Base-by-base conservation (phyloP, 1,140 invertebrate species). In the Drosophila sturtevanti region DNA sequence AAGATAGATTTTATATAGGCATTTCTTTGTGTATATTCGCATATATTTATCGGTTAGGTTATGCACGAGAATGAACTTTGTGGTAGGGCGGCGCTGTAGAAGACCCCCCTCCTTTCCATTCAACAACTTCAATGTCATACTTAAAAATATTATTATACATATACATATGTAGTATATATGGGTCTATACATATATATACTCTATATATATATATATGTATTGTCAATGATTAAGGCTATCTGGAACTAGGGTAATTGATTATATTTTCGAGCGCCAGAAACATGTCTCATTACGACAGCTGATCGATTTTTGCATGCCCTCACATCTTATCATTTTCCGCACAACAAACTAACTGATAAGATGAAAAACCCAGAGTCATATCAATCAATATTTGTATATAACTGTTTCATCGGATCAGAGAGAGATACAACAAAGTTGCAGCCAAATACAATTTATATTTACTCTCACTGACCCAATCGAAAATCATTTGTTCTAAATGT, bases 281-380 rank as follows among this genome's bases (percentile, higher is more conserved):
- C 71, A 79, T 64, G 75, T 79, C 75, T 60, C 81, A 84, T 85
- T 86, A 85, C 69, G 82, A 86, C 81, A 86, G 78, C 82, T 86
- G 81, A 86, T 86, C 81, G 81, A 86, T 86, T 86, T 86, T 86
- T 87, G 81, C 81, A 86, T 81, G 74, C 56, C 68, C 54, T 61
- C 52, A 14, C 52, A 14, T 12, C 52, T 59, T 63, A 52, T 72
- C 63, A 63, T 37, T 11, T 55, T 51, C 14, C 27, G 41, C 12
- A 27, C 41, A 38, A 18, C 22, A 37, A 31, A 31, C 27, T 7
- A 31, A 18, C 41, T 48, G 41, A 48, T 48, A 48, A 48, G 41
- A 44, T 44, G 41, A 44, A 44, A 44, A 44, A 18, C 14, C 41
- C 16, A 48, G 10, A 16, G 41, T 48, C 41, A 48, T 21, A 48